Conservation (phyloP, 2,797 vertebrate genomes). For the Threskiornis aethiopicus region DNA sequence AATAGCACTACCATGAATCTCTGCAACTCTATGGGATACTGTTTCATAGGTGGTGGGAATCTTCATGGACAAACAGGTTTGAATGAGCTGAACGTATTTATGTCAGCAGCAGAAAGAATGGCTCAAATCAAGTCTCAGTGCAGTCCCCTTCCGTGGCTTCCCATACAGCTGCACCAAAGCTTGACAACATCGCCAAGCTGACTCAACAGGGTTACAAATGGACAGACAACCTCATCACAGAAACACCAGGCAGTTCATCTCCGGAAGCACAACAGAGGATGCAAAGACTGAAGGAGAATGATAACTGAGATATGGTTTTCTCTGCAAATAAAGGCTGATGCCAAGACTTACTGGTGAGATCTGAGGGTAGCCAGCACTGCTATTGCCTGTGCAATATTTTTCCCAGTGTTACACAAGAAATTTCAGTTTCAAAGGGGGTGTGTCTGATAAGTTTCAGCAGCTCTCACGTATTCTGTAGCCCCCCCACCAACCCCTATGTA, state of each 20-base stretch:
- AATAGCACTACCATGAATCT: not conserved
- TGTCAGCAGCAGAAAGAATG: not conserved
- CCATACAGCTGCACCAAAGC: not conserved
- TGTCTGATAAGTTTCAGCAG: not conserved
- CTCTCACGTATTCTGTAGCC: not conserved
- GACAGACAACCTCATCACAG: not conserved
- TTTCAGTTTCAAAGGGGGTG: not conserved
- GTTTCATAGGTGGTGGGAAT: not conserved
- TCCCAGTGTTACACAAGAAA: not conserved
- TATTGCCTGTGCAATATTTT: not conserved
- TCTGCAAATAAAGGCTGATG: not conserved
- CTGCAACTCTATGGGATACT: not conserved
- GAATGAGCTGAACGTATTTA: not conserved
- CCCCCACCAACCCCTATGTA: not conserved
- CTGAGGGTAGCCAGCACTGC: not conserved
- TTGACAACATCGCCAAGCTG: not conserved
- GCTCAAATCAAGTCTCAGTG: not conserved
- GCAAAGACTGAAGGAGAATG: not conserved
- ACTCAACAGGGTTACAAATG: not conserved
- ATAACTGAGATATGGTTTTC: not conserved
- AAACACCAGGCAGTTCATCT: not conserved
- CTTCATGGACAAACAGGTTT: not conserved
- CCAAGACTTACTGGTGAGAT: not conserved
- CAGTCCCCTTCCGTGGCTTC: not conserved
- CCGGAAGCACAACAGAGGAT: not conserved